Conservation (phyloP, 2,113 vertebrate genomes). For the Clarias magur region DNA sequence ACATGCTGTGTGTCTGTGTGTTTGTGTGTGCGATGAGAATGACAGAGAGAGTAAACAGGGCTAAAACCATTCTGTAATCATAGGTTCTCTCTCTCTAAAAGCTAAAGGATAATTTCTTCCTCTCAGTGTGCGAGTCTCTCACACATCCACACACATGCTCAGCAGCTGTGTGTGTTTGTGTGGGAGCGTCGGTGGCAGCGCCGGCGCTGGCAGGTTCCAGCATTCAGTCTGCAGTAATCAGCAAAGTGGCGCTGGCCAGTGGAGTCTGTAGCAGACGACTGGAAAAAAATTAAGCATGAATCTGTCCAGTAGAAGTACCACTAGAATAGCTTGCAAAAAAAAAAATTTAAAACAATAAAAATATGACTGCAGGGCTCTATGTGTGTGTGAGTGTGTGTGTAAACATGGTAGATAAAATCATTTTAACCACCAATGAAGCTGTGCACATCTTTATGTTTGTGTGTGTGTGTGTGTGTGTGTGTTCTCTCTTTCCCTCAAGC, state of each 20-base stretch:
- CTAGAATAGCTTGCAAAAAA: conserved; percentile 17
- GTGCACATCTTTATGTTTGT: background rate
- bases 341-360: background rate
- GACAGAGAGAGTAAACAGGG: conserved; percentile 19
- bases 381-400: conserved; percentile 16
- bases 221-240: conserved; percentile 47
- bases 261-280: conserved; percentile 14
- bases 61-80: conserved; percentile 46
- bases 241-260: conserved; percentile 37
- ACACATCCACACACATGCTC: conserved; percentile 16
- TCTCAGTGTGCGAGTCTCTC: conserved; percentile 19
- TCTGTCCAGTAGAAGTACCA: conserved; percentile 26
- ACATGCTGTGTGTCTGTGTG: conserved; percentile 10
- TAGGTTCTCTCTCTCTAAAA: conserved; percentile 46
- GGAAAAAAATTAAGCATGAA: conserved; percentile 38
- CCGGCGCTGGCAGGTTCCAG: conserved; percentile 30
- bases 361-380: conserved; percentile 3
- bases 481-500: conserved; percentile 60
- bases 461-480: conserved; percentile 31
- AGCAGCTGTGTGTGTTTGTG: conserved; percentile 31
- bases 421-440: conserved; percentile 24
- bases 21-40: conserved; percentile 3
- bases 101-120: conserved; percentile 45
- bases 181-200: conserved; percentile 29
- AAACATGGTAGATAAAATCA: conserved; percentile 1